Evolutionary conservation across 1,140 invertebrate species (phyloP).

Genomic region (Halotydeus destructor): DNA sequence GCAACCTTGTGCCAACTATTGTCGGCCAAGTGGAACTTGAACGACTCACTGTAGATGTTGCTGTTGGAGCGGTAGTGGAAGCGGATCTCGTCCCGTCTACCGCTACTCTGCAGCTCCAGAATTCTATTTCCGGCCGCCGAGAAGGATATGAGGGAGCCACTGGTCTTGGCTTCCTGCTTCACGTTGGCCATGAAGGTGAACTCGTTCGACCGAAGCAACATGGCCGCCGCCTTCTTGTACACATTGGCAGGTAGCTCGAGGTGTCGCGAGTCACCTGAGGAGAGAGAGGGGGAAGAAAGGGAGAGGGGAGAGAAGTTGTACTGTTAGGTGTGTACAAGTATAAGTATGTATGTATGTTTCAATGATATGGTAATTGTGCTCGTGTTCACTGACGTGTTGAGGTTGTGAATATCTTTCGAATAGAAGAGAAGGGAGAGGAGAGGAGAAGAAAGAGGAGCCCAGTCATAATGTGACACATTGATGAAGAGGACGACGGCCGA

Average conservation of each 20-base stretch:
- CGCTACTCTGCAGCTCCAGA: conserved; percentile 72
- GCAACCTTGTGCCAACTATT: conserved; percentile 65
- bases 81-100: conserved; percentile 50
- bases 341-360: too few relatives aligned
- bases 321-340: too few relatives aligned
- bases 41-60: conserved; percentile 51
- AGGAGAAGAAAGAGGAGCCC: too few relatives aligned
- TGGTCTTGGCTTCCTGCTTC: conserved; percentile 52
- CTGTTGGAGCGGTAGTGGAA: conserved; percentile 36
- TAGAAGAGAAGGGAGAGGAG: too few relatives aligned
- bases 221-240: conserved; percentile 39
- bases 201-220: conserved; percentile 45
- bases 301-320: too few relatives aligned
- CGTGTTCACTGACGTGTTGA: too few relatives aligned
- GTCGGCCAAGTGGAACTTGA: conserved; percentile 62
- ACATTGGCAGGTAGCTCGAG: conserved; percentile 39
- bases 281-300: too few relatives aligned
- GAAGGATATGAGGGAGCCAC: conserved; percentile 57
- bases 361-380: too few relatives aligned
- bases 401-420: too few relatives aligned
- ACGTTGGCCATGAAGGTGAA: conserved; percentile 54
- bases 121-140: conserved; percentile 38
- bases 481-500: too few relatives aligned
- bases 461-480: too few relatives aligned
- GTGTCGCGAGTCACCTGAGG: too few relatives aligned